These are phyloP conservation scores for Marasmarcha lunaedactyla DNA, from an alignment of 2,888 invertebrate genomes.

Conservation along the genomic window DNA sequence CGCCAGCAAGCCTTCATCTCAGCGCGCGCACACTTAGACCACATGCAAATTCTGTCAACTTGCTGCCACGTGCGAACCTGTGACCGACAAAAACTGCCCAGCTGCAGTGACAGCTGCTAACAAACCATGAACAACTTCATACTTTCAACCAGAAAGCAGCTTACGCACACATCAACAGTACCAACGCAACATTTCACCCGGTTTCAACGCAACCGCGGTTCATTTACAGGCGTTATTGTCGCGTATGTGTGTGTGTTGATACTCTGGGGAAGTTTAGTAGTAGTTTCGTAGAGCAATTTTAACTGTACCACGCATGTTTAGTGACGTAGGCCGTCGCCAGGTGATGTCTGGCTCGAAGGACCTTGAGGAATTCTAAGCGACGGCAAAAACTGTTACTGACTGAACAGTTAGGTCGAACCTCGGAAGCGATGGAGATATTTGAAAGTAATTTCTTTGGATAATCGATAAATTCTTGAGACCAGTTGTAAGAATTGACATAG, in stretches of 20 bases:
- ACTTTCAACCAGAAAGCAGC: background rate
- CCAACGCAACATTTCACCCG: background rate
- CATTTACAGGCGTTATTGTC: background rate
- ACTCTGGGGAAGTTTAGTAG: background rate
- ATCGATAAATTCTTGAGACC: too few species aligned
- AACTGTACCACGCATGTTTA: conserved; percentile 4
- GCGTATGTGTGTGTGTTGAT: background rate
- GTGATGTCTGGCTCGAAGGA: background rate
- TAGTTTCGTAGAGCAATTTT: conserved; percentile 3
- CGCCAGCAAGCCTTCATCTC: too few species aligned
- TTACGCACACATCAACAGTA: background rate
- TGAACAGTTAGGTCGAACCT: too few species aligned
- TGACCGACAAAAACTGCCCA: conserved; percentile 1
- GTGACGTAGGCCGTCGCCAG: background rate
- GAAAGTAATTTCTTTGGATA: too few species aligned
- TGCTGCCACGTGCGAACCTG: conserved; percentile 1
- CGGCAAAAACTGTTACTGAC: background rate
- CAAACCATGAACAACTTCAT: background rate
- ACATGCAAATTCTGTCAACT: background rate
- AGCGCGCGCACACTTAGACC: background rate
- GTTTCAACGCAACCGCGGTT: background rate
- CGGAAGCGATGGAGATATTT: too few species aligned
- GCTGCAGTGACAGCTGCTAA: background rate
- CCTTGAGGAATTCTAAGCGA: background rate
- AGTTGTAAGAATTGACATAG: too few species aligned